Evolutionary conservation across 2,888 invertebrate genomes (phyloP).

Genomic region (Acleris emargana): DNA sequence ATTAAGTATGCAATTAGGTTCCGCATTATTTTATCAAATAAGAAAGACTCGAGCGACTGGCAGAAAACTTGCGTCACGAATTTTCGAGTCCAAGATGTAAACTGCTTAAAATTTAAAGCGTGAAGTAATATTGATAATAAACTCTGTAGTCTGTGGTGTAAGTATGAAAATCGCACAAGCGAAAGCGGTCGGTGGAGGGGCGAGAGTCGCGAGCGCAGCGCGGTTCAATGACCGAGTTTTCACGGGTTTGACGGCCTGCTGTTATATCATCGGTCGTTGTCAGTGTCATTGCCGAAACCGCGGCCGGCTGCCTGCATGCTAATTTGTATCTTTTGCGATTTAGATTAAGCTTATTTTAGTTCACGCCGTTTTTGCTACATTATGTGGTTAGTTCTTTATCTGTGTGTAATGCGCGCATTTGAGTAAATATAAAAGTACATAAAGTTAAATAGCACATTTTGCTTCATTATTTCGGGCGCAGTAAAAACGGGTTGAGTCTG

Average conservation of each 20-base stretch:
- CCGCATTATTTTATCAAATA: constrained; percentile 41
- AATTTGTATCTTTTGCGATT: constrained; percentile 66
- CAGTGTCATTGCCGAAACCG: constrained; percentile 83
- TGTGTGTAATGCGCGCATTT: constrained; percentile 33
- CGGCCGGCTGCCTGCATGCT: constrained; percentile 54
- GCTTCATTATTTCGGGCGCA: constrained; percentile 33
- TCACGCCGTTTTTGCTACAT: constrained; percentile 42
- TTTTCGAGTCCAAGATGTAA: constrained; percentile 57
- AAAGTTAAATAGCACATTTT: constrained; percentile 27
- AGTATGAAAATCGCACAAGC: constrained; percentile 72
- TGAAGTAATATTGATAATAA: constrained; percentile 55
- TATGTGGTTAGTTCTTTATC: constrained; percentile 34
- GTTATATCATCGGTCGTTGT: constrained; percentile 83
- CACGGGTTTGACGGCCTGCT: constrained; percentile 83
- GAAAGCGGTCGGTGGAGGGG: constrained; percentile 67
- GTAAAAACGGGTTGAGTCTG: constrained; percentile 26
- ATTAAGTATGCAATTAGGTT: constrained; percentile 46
- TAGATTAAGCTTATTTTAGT: constrained; percentile 60
- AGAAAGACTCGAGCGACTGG: constrained; percentile 45
- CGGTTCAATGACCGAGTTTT: constrained; percentile 84
- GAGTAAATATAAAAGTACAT: constrained; percentile 35
- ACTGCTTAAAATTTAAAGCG: constrained; percentile 58
- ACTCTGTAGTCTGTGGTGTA: constrained; percentile 63
- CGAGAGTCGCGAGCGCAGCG: constrained; percentile 57
- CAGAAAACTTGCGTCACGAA: constrained; percentile 58